These are phyloP conservation scores for Coremacera marginata DNA, from an alignment of 2,888 invertebrate species.

Conservation along the genomic window DNA sequence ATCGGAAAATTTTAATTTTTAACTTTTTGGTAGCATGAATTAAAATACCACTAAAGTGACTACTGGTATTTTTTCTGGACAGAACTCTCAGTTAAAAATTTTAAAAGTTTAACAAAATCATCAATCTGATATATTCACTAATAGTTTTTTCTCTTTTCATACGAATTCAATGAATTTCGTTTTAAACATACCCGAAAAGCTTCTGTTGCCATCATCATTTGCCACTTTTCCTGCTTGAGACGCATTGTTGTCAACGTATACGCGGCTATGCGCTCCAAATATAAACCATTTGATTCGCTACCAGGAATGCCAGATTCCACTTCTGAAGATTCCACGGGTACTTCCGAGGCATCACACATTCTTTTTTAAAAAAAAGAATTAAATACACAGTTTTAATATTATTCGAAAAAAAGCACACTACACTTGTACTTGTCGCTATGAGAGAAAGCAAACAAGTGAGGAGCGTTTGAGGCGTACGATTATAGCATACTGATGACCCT, in stretches of 20 bases:
- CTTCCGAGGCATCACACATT: not conserved
- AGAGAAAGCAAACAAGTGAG: not conserved
- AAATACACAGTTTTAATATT: not conserved
- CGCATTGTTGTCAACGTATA: slow-evolving; percentile 81
- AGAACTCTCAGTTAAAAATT: too few species aligned
- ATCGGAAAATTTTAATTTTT: too few species aligned
- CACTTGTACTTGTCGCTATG: not conserved
- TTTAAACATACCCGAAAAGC: slow-evolving; percentile 76
- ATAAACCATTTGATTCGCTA: slow-evolving; percentile 59
- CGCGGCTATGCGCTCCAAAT: slow-evolving; percentile 84
- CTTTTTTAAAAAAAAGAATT: not conserved
- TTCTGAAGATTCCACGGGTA: not conserved
- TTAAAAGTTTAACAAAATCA: too few species aligned
- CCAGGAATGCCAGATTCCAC: not conserved
- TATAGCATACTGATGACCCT: not conserved
- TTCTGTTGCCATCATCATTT: slow-evolving; percentile 81
- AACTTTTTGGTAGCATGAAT: too few species aligned
- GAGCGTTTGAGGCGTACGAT: not conserved
- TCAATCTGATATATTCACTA: too few species aligned
- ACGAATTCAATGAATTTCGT: not conserved
- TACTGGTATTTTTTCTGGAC: too few species aligned
- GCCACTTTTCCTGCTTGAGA: slow-evolving; percentile 89
- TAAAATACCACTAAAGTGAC: too few species aligned
- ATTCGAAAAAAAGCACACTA: not conserved
- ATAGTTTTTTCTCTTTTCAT: too few species aligned